Base-by-base conservation (phyloP, 2,113 vertebrate species). In the Anoura caudifer region DNA sequence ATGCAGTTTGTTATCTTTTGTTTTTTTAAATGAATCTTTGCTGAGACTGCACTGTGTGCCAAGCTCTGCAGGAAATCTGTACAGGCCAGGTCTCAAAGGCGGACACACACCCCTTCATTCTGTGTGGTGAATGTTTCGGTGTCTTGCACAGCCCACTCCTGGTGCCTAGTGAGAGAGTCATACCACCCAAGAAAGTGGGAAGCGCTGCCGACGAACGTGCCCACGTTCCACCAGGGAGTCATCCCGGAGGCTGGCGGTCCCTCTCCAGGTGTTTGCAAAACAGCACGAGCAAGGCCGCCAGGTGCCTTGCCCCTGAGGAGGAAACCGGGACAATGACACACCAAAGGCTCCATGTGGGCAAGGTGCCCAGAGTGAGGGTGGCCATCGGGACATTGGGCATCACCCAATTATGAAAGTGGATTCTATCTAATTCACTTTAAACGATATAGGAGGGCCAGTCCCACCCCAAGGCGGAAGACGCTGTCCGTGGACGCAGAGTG, bases 301-400 rank as follows among this genome's bases (percentile, higher is more conserved):
- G 26, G 28, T 26, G 33, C 61, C 31, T 14, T 16, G 85, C 16
- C 26, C 12, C 38, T 0, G 14, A 54, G 33, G 52, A 61, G 36
- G 59, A 52, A 88, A 7, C 5, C 0, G 0, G 28, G 75, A 43
- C 41, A 4, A 10, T 17, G 83, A 43, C 0, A 8, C 11, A 3
- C 22, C 54, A 9, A 33, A 36, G 61, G 13, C 38, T n/a, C 13
- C 0, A 17, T 3, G 13, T 4, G 7, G 26, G 72, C 77, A 7
- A 65, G 56, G 14, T 72, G 91, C 45, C 70, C n/a, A 10, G 31
- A 65, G 81, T 0, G 0, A 77, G 47, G 36, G 75, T 13, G 54
- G 75, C 36, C 20, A 20, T 16, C 17, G 67, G 63, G 75, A 76
- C 20, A 15, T 72, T 41, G 79, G 47, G 50, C 0, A 0, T 54